Evolutionary conservation across 1,140 invertebrate species (phyloP), one percentile per base, ranked within the genome.

Genomic region (Eufriesea mexicana): DNA sequence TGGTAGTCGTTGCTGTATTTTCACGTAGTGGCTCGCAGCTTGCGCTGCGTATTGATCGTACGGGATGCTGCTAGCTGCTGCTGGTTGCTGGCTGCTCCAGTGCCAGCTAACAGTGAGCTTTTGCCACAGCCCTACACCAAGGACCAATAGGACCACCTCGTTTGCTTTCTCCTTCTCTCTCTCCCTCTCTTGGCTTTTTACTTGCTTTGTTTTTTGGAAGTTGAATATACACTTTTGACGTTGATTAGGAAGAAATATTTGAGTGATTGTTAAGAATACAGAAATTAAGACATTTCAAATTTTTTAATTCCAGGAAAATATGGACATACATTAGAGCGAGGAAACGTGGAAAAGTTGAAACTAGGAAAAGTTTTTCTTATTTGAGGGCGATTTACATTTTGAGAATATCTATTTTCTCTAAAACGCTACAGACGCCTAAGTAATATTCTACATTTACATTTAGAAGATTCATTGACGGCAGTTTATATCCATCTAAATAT

Each of bases 41-140:
- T 49, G 80, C 76, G 76, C 86, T 84, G 82, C 73, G 86, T 87
- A 87, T 87, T 87, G 86, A 87, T 87, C 86, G 86, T 45, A 54
- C 85, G 55, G 86, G 67, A 80, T 87, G 86, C 81, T 78, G 75
- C 73, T 57, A 66, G 68, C 73, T 86, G 79, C 67, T 57, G 72
- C n/a, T 68, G 73, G 61, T 72, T 42, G 70, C 61, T 66, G 35
- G 45, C 67, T 80, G 81, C 66, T 66, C 47, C 73, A 64, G 45
- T 74, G n/a, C 51, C 59, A 64, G 23, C 66, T 64, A 75, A 73
- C 61, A 47, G 70, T 55, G 54, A 73, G 80, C 61, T 51, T 62
- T 49, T 28, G 51, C 61, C 73, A 57, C 79, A 57, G 62, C 61
- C 72, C 51, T 70, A 45, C 54, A 54, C 67, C n/a, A 28, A 70